Evolutionary conservation across 2,888 invertebrate genomes (phyloP), one percentile per base, ranked within the genome.

Genomic region (Leptogaster cylindrica): DNA sequence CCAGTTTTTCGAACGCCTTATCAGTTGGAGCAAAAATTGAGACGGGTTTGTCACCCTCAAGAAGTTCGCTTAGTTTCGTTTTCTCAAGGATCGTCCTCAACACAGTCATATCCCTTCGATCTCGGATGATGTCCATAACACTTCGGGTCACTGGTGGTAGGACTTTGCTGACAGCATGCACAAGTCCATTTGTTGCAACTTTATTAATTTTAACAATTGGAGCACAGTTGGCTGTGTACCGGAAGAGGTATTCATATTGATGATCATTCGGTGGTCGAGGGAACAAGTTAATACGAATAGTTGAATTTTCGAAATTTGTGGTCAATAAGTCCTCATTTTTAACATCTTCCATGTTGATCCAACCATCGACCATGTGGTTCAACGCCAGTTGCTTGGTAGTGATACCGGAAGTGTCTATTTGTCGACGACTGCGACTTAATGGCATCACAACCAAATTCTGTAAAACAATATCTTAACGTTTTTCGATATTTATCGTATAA

Each of bases 1-100:
- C 84, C 72, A 88, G 74, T 74, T 86, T 85, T 28, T 84, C 83
- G 72, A 90, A 89, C 18, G 90, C 90, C 39, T 83, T 83, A 76
- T 90, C 86, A 4, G 87, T 85, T 44, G 87, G 88, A 23, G 88
- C 89, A 73, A 89, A 86, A 18, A 89, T 77, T 1, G 89, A 89
- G 73, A 81, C 86, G 27, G 80, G 88, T 77, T 79, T 78, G 3
- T 78, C 74, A 2, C 81, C 84, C 63, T 85, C 82, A 70, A 89
- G 78, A 61, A 83, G 77, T 67, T 84, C 82, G 36, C 82, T 82
- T 12, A 88, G 76, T 52, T 84, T 84, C 31, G 86, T 85, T 71
- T 83, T 84, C 71, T 86, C 84, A 70, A 89, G 76, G 48, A 86
- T 77, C 2, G 79, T 78, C 33, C 77, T 76, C 73, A 90, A 83